These are phyloP conservation scores for Brachyptera risi DNA, from an alignment of 2,888 invertebrate species.

Conservation along the genomic window DNA sequence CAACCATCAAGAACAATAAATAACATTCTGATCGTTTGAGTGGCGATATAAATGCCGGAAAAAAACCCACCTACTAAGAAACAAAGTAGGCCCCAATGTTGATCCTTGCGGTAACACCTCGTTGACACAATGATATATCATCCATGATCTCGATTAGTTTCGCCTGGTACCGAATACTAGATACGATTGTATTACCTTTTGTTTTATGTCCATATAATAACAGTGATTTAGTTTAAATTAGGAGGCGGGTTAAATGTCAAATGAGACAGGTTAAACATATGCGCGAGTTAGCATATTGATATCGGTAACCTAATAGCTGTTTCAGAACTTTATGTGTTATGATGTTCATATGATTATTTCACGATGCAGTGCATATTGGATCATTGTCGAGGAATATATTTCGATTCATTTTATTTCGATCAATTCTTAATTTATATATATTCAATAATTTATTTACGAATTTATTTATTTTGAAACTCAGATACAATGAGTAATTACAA, in stretches of 20 bases:
- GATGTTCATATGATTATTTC: too few species aligned
- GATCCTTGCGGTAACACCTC: neutral
- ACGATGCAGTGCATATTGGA: too few species aligned
- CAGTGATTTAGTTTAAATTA: slow-evolving; percentile 21
- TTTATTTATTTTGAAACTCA: too few species aligned
- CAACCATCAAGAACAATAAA: neutral
- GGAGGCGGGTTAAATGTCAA: neutral
- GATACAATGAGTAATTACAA: too few species aligned
- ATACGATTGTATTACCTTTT: slow-evolving; percentile 6
- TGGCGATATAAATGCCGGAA: neutral
- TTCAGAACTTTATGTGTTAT: too few species aligned
- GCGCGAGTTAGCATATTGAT: too few species aligned
- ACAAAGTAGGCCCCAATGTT: neutral
- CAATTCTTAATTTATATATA: too few species aligned
- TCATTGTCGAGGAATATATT: too few species aligned
- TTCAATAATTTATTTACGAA: too few species aligned
- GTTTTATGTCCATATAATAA: slow-evolving; percentile 21
- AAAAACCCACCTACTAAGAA: neutral
- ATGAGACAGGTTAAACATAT: slow-evolving; percentile 7
- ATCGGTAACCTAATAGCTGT: too few species aligned
- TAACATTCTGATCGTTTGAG: neutral
- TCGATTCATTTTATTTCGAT: too few species aligned
- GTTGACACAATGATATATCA: slow-evolving; percentile 13
- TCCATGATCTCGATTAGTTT: slow-evolving; percentile 1
- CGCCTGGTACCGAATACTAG: neutral